phyloP scores from a whole-genome alignment of 2,113 vertebrate genomes.

The Toxotes jaculatrix region DNA sequence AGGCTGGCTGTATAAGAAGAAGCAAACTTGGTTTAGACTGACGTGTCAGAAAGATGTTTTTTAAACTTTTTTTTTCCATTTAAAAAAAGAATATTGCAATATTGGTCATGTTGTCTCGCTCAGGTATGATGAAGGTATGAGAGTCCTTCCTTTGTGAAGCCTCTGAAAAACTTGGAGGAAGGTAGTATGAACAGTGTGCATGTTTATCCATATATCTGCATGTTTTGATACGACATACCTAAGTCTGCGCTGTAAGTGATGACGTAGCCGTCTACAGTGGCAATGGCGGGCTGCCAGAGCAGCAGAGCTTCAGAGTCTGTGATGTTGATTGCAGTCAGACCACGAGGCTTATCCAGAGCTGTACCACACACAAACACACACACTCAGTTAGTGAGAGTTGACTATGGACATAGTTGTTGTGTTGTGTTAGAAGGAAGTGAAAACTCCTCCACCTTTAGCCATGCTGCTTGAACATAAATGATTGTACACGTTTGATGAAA shows the following conservation, averaged over 20 bases:
- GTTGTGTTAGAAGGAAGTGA: neutral
- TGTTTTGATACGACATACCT: constrained; percentile 77
- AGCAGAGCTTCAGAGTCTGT: constrained; percentile 92
- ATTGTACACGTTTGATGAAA: neutral
- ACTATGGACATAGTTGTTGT: neutral
- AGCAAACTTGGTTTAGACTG: neutral
- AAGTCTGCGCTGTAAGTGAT: constrained; percentile 91
- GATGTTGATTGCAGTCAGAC: constrained; percentile 90
- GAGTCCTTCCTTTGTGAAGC: no score
- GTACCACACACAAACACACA: constrained; percentile 58
- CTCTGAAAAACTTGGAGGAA: no score
- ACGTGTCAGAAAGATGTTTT: no score
- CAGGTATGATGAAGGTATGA: no score
- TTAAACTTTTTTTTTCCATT: no score
- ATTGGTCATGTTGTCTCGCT: no score
- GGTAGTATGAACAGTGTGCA: no score
- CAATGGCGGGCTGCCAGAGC: constrained; percentile 95
- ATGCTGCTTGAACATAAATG: neutral
- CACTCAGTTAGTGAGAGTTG: constrained; percentile 1
- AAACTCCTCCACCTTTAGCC: neutral
- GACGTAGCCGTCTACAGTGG: constrained; percentile 92
- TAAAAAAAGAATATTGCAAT: no score
- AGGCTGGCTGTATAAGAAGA: neutral
- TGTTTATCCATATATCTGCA: neutral
- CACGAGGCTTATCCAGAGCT: constrained; percentile 94